Base-by-base conservation (phyloP, 2,888 invertebrate species). In the Mylabris sibirica region DNA sequence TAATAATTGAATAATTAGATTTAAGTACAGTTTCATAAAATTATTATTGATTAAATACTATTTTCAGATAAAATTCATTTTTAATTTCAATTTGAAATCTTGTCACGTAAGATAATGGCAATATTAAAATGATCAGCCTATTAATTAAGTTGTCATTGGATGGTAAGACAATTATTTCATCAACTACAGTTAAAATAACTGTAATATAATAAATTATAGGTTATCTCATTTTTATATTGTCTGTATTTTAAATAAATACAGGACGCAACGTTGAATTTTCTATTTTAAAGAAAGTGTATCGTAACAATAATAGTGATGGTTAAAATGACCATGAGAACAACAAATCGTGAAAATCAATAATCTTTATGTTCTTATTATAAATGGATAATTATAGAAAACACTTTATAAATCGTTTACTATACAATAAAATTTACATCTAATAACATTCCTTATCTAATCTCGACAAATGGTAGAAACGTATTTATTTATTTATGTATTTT, bases 311-410 rank as follows among this genome's bases (percentile, higher is more conserved):
- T 26, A 57, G 14, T 57, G 14, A 26, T 14, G 6, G 26, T 14
- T 17, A 57, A 24, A 26, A 26, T 26, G 57, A 26, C 57, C 57
- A 57, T 57, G 57, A 26, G 53, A 24, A 9, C 44, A 17, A 20
- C 24, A 2, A 53, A 53, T 53, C 53, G 57, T 57, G 26, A 57
- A n/a, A 57, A 57, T 57, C 57, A 57, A 57, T 57, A 57, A 57
- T 26, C 11, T 57, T 57, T 57, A 57, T 22, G 24, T 26, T 57
- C 57, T 57, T 26, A 57, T 57, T 57, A 57, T n/a, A 26, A 35
- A 57, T 57, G 4, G 53, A 53, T 53, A 53, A 53, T 53, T 53
- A 53, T 24, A 24, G 53, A 53, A 53, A 53, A 53, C 53, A 53
- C 53, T 53, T 24, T 53, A 53, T 53, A 53, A 53, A 53, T 53